phyloP scores from a whole-genome alignment of 1,140 invertebrate genomes.

The Drosophila tristis region DNA sequence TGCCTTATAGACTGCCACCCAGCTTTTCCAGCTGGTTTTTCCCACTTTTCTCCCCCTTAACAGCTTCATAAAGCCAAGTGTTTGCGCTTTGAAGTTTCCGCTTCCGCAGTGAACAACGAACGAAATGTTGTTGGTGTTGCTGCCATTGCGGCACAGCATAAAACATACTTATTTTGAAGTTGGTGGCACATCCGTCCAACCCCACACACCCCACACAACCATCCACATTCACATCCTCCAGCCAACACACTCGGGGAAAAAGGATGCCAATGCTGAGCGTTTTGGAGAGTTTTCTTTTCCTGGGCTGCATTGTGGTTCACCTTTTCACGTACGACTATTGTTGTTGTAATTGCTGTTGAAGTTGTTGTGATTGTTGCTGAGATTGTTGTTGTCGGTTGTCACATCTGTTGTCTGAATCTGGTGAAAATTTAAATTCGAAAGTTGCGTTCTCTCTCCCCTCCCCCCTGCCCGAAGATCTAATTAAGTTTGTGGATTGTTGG shows the following conservation, averaged over 20 bases:
- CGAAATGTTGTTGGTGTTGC: constrained; percentile 49
- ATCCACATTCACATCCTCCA: constrained; percentile 6
- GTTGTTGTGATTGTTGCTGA: neutral
- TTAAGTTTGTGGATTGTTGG: constrained; percentile 64
- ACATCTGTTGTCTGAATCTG: constrained; percentile 42
- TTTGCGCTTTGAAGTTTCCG: constrained; percentile 78
- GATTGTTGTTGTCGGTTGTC: constrained; percentile 2
- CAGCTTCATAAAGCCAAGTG: constrained; percentile 72
- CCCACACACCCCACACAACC: constrained; percentile 3
- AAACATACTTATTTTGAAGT: constrained; percentile 77
- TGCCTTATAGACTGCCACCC: neutral
- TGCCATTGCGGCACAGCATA: constrained; percentile 52
- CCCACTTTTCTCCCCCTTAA: constrained; percentile 28
- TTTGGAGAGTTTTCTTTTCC: constrained; percentile 38
- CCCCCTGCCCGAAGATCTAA: constrained; percentile 33
- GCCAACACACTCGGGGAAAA: neutral
- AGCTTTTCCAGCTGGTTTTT: constrained; percentile 1
- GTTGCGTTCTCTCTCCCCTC: constrained; percentile 11
- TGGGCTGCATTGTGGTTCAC: constrained; percentile 47
- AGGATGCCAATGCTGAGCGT: constrained; percentile 43
- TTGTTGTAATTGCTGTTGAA: constrained; percentile 13
- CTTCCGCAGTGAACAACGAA: constrained; percentile 67
- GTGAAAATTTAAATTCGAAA: constrained; percentile 50
- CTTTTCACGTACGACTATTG: constrained; percentile 7
- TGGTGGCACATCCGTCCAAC: constrained; percentile 61